Conservation (phyloP, 2,113 vertebrate genomes). For the Oncorhynchus mykiss region DNA sequence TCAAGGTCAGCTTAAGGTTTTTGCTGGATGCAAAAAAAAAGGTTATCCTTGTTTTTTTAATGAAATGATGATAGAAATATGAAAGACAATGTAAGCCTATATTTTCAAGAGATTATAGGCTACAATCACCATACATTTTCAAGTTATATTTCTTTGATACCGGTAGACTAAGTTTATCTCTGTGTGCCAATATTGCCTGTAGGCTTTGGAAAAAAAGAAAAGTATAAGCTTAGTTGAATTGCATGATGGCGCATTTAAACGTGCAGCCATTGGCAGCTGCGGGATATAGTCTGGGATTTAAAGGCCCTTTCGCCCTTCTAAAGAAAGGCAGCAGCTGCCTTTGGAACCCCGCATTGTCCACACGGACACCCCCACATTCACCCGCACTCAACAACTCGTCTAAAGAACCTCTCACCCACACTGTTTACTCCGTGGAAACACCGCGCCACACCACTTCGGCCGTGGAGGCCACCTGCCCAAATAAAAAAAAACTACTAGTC, state of each 20-base stretch:
- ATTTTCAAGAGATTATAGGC: neutral
- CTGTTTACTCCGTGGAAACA: slow-evolving; percentile 70
- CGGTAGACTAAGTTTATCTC: too few relatives aligned
- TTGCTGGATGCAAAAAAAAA: neutral
- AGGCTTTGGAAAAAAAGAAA: too few relatives aligned
- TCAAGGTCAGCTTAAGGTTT: neutral
- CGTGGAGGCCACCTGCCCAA: slow-evolving; percentile 75
- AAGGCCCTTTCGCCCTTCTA: slow-evolving; percentile 79
- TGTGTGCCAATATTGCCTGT: too few relatives aligned
- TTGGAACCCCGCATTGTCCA: slow-evolving; percentile 85
- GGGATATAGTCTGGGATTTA: slow-evolving; percentile 84
- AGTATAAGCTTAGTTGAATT: neutral
- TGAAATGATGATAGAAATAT: neutral
- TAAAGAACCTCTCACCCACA: slow-evolving; percentile 65
- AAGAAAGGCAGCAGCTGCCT: slow-evolving; percentile 88
- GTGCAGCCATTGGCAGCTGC: slow-evolving; percentile 75
- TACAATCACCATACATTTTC: too few relatives aligned
- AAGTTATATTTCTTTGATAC: too few relatives aligned
- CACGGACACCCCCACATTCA: slow-evolving; percentile 76
- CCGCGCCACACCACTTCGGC: slow-evolving; percentile 44
- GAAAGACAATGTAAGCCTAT: neutral
- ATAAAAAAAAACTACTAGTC: slow-evolving; percentile 65
- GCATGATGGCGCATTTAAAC: slow-evolving; percentile 46
- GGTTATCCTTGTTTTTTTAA: too few relatives aligned
- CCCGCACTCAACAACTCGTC: slow-evolving; percentile 79